Evolutionary conservation across 1,140 invertebrate genomes (phyloP).

Genomic region (Onthophagus taurus): DNA sequence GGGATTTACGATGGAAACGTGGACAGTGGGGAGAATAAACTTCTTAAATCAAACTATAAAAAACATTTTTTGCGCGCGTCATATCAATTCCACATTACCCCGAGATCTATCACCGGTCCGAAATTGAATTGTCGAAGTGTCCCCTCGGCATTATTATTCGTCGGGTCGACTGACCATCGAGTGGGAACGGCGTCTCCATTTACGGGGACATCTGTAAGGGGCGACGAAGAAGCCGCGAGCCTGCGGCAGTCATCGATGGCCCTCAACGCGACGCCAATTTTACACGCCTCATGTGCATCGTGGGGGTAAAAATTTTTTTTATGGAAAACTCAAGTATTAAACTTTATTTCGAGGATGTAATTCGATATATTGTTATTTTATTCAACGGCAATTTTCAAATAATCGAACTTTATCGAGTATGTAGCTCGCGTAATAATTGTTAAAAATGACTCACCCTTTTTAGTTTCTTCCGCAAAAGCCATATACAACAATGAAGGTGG

Average conservation of each 20-base stretch:
- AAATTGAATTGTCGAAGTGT: constrained; percentile 31
- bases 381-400: too few species aligned
- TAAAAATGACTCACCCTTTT: too few species aligned
- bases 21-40: neutral
- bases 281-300: constrained; percentile 27
- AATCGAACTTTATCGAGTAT: too few species aligned
- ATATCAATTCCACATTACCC: constrained; percentile 27
- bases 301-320: too few species aligned
- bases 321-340: constrained; percentile 7
- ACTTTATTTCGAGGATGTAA: constrained; percentile 9
- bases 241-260: constrained; percentile 24
- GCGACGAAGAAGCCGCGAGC: constrained; percentile 28
- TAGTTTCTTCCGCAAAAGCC: too few species aligned
- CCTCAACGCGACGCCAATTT: constrained; percentile 28
- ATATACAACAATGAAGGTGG: too few species aligned
- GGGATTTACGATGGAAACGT: too few species aligned
- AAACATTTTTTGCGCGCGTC: constrained; percentile 21
- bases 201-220: constrained; percentile 26
- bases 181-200: constrained; percentile 19
- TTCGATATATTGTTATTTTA: too few species aligned
- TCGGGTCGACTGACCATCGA: constrained; percentile 26
- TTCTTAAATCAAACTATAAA: constrained; percentile 18
- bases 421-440: too few species aligned
- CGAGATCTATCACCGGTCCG: constrained; percentile 25
- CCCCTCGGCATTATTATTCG: constrained; percentile 27